These are phyloP conservation scores for Prunella strophiata DNA, from an alignment of 2,797 vertebrate genomes.

Conservation along the genomic window DNA sequence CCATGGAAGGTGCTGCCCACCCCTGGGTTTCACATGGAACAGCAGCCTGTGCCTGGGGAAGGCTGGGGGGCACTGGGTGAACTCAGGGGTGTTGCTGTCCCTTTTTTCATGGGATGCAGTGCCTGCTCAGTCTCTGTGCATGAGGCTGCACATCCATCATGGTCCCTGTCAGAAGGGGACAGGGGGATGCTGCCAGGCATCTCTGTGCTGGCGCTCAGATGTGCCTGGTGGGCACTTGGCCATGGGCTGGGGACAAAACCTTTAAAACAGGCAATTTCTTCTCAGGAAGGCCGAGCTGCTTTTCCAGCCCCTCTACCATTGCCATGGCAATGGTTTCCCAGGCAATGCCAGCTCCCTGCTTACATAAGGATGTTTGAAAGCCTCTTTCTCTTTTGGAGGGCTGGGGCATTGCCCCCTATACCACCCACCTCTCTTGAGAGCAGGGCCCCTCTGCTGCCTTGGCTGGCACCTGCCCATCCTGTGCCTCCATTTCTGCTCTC, in stretches of 20 bases:
- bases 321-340: conserved; percentile 69
- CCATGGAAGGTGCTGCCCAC: not conserved
- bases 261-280: conserved; percentile 56
- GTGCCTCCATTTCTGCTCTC: not conserved
- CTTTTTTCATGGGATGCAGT: accelerated
- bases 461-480: not conserved
- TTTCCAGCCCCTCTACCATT: conserved; percentile 62
- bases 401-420: not conserved
- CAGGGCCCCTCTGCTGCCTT: not conserved
- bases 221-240: not conserved
- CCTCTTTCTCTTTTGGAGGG: conserved; percentile 9
- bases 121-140: not conserved
- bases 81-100: not conserved
- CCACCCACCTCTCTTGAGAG: not conserved
- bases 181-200: not conserved
- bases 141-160: not conserved
- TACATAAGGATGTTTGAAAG: conserved; percentile 59
- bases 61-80: not conserved
- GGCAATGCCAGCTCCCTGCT: conserved; percentile 50
- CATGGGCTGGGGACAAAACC: not conserved
- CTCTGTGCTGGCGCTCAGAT: not conserved
- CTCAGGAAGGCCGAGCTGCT: conserved; percentile 37
- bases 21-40: accelerated
- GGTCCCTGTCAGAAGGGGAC: not conserved
- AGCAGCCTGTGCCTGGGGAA: not conserved